Percentiles rank a stretch among this genome's conserved stretches.
Conservation (phyloP, 2,113 vertebrate genomes). For the Semicossyphus pulcher region DNA sequence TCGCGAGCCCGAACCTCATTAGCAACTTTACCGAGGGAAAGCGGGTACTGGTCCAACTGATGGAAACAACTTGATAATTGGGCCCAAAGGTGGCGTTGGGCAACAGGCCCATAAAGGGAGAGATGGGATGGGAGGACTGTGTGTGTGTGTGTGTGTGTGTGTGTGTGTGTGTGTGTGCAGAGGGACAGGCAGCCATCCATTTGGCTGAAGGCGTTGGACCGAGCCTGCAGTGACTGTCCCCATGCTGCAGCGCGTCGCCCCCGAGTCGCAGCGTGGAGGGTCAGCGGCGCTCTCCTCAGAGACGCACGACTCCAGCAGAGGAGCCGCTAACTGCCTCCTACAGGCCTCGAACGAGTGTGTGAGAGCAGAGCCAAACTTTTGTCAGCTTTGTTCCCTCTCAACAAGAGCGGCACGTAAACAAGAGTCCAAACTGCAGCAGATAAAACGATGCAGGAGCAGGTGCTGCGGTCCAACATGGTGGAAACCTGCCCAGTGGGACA, state of each 20-base stretch:
- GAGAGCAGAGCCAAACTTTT: constrained; percentile 58
- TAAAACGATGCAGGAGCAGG: background rate
- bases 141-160: constrained; percentile 23
- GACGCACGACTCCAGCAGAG: constrained; percentile 34
- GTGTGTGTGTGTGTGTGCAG: constrained; percentile 19
- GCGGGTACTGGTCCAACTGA: constrained; percentile 68
- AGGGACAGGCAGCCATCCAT: constrained; percentile 79
- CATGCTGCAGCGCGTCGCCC: constrained; percentile 34
- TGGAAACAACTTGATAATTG: constrained; percentile 82
- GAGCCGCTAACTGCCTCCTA: constrained; percentile 40
- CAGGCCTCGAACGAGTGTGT: background rate
- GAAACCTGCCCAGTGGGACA: constrained; percentile 38
- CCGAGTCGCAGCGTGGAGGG: constrained; percentile 50
- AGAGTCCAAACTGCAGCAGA: background rate
- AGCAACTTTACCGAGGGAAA: constrained; percentile 77
- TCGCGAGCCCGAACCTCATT: constrained; percentile 81
- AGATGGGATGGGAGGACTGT: constrained; percentile 30
- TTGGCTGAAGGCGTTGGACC: constrained; percentile 83
- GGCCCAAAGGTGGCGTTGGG: constrained; percentile 85
- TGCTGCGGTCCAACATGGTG: background rate
- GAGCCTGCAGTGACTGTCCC: constrained; percentile 62
- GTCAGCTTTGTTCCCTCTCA: background rate
- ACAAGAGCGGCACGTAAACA: background rate
- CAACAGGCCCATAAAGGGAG: constrained; percentile 75
- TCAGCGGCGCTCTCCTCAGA: constrained; percentile 60